Conservation (phyloP, 2,888 invertebrate species). For the Cenopis cana region DNA sequence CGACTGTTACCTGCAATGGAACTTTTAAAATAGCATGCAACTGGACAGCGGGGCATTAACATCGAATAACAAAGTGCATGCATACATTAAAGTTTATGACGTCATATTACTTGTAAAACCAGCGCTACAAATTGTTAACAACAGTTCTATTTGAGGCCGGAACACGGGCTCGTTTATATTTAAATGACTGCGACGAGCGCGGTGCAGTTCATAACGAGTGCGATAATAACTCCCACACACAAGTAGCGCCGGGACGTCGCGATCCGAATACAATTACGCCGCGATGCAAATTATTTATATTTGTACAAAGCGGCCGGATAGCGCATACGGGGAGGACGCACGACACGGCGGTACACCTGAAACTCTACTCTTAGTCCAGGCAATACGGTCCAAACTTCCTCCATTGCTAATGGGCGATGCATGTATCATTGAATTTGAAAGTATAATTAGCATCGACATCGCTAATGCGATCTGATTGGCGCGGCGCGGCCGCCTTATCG, state of each 20-base stretch:
- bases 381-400: background rate
- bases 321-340: slow-evolving; percentile 25
- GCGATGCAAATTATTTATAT: slow-evolving; percentile 34
- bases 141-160: slow-evolving; percentile 24
- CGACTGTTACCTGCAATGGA: background rate
- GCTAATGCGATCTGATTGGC: slow-evolving; percentile 38
- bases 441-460: slow-evolving; percentile 38
- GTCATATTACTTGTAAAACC: slow-evolving; percentile 31
- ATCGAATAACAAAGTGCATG: slow-evolving; percentile 22
- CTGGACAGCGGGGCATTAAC: background rate
- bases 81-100: slow-evolving; percentile 27
- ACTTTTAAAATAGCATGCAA: slow-evolving; percentile 1
- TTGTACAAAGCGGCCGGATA: slow-evolving; percentile 30
- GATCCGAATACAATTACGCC: slow-evolving; percentile 22
- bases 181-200: slow-evolving; percentile 27
- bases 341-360: background rate
- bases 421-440: slow-evolving; percentile 38
- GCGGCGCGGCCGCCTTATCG: slow-evolving; percentile 14
- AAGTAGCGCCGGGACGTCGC: slow-evolving; percentile 1
- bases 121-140: slow-evolving; percentile 28
- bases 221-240: slow-evolving; percentile 17
- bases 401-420: background rate
- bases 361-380: background rate
- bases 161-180: slow-evolving; percentile 26
- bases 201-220: slow-evolving; percentile 22